Percentiles rank a stretch among this genome's conserved stretches.
These are phyloP conservation scores for Miichthys miiuy DNA, from an alignment of 2,797 vertebrate species.

Conservation along the genomic window DNA sequence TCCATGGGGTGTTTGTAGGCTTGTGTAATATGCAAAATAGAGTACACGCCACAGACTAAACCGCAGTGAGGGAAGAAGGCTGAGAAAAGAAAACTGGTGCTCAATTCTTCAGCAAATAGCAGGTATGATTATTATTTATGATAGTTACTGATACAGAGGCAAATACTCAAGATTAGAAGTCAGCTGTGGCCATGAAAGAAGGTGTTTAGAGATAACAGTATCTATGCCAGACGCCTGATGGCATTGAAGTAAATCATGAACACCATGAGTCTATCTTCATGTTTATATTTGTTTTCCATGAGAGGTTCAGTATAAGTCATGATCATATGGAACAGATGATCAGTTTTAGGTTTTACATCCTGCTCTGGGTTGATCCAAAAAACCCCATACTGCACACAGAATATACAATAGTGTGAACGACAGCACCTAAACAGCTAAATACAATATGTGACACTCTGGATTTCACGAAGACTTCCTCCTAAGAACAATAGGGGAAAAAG, in stretches of 20 bases:
- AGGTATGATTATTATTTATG: neutral
- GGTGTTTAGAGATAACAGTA: neutral
- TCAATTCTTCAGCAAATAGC: neutral
- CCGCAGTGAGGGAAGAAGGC: neutral
- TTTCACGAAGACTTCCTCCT: constrained; percentile 38
- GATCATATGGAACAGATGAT: constrained; percentile 2
- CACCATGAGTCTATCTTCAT: constrained; percentile 11
- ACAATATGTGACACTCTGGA: neutral
- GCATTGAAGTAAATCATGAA: constrained; percentile 9
- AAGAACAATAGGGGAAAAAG: constrained; percentile 42
- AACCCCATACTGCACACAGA: constrained; percentile 17
- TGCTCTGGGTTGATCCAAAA: neutral
- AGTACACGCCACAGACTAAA: neutral
- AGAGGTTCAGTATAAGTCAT: neutral
- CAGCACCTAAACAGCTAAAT: constrained; percentile 10
- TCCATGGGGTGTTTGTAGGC: neutral
- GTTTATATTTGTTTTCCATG: constrained; percentile 18
- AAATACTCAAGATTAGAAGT: constrained; percentile 5
- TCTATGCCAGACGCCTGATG: neutral
- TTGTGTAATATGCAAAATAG: constrained; percentile 19
- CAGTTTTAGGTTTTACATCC: constrained; percentile 16
- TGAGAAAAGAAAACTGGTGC: neutral
- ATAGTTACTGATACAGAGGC: constrained; percentile 12
- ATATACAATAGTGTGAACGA: constrained; percentile 4
- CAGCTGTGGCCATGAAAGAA: constrained; percentile 11